Base-by-base conservation (phyloP, 2,888 invertebrate species). In the Mythimna loreyi region DNA sequence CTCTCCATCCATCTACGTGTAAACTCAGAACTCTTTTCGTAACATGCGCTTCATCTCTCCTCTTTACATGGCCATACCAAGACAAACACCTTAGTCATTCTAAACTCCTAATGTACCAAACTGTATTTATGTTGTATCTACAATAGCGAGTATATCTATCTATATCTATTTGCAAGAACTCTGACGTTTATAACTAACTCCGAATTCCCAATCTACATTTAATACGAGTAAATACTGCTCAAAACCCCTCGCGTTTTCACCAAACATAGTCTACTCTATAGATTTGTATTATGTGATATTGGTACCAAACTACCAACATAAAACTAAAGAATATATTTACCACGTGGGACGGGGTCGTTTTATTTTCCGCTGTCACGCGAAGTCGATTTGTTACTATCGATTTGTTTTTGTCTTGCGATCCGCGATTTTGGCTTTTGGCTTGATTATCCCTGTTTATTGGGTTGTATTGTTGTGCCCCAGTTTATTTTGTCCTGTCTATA, bases 211-310 rank as follows among this genome's bases (percentile, higher is more conserved):
- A 30, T 11, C 7, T 28, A 53, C 23, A n/a, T 43, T 49, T 25
- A 23, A 25, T 49, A n/a, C n/a, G n/a, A n/a, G n/a, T n/a, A n/a
- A n/a, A n/a, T 19, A 23, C 19, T 45, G 16, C 33, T 60, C n/a
- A 21, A n/a, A 58, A 65, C 55, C 40, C 45, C 0, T 74, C 49
- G 68, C 61, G 40, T 64, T 58, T 40, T 33, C 23, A 8, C 58
- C 58, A 19, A 13, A 61, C 55, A 53, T 49, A 63, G 62, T 25
- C 25, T 25, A 47, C 56, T 63, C 52, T 53, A 68, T 77, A 77
- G 72, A 79, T 81, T 79, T 79, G 81, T 81, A 81, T 61, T 49
- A 79, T 72, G 63, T 68, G 62, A 63, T 72, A 72, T 75, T 71
- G 71, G 57, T 25, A 58, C 45, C 43, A 49, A 43, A 50, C 49